Percentiles rank a stretch among this genome's conserved stretches.
phyloP scores from a whole-genome alignment of 2,888 invertebrate genomes.

The Myathropa florea region DNA sequence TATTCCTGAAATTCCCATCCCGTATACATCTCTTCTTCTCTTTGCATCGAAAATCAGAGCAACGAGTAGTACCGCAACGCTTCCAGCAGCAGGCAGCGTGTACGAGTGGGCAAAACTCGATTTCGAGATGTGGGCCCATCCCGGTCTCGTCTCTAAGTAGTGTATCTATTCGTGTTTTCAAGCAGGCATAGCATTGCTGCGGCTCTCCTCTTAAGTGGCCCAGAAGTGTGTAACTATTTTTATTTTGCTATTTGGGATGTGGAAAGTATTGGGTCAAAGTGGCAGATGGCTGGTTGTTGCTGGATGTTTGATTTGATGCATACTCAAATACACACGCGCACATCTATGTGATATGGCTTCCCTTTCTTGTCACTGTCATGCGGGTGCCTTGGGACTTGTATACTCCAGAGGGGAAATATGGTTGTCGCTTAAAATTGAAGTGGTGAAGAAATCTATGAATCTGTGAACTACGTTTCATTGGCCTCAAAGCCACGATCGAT shows the following conservation, averaged over 20 bases:
- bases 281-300: slow-evolving; percentile 54
- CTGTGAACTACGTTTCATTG: neutral
- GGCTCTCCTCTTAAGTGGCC: slow-evolving; percentile 51
- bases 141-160: slow-evolving; percentile 13
- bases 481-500: neutral
- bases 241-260: slow-evolving; percentile 53
- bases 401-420: slow-evolving; percentile 12
- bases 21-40: slow-evolving; percentile 24
- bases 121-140: slow-evolving; percentile 51
- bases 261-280: slow-evolving; percentile 69
- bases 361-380: slow-evolving; percentile 23
- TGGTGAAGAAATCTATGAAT: slow-evolving; percentile 13
- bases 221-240: slow-evolving; percentile 64
- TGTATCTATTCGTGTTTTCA: slow-evolving; percentile 37
- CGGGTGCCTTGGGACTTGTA: slow-evolving; percentile 34
- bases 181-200: slow-evolving; percentile 7
- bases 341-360: slow-evolving; percentile 17
- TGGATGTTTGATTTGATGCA: slow-evolving; percentile 39
- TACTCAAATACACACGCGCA: neutral
- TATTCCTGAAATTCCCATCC: slow-evolving; percentile 53
- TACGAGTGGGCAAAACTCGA: slow-evolving; percentile 55
- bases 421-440: slow-evolving; percentile 37
- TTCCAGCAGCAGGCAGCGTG: neutral
- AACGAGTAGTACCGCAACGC: neutral
- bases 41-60: slow-evolving; percentile 55